These are phyloP conservation scores for Dolichallabes microphthalmus DNA, from an alignment of 2,113 vertebrate genomes.

Conservation along the genomic window DNA sequence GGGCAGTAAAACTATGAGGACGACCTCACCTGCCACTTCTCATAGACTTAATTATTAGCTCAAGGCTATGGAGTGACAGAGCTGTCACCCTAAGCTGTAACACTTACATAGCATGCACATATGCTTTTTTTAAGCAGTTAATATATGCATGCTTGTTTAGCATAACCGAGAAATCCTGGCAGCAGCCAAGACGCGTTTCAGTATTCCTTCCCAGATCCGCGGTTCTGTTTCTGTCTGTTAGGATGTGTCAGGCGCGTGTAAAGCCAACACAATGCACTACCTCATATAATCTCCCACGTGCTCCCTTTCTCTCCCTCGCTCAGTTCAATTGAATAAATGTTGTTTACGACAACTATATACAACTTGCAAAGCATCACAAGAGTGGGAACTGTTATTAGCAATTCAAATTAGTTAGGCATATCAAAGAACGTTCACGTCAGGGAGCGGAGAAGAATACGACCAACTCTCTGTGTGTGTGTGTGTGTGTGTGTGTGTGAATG, in stretches of 20 bases:
- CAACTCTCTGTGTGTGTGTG: neutral
- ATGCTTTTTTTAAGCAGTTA: conserved; percentile 38
- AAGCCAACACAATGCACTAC: neutral
- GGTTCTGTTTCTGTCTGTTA: conserved; percentile 11
- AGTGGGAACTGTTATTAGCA: neutral
- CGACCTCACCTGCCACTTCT: conserved; percentile 32
- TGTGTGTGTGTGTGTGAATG: neutral
- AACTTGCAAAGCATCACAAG: neutral
- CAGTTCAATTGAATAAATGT: neutral
- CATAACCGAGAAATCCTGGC: conserved; percentile 33
- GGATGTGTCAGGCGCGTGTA: neutral
- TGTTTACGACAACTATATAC: neutral
- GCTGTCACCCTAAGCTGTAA: conserved; percentile 5
- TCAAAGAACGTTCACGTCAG: neutral
- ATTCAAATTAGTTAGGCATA: neutral
- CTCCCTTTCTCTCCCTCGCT: neutral
- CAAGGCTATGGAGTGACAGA: neutral
- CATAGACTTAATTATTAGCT: conserved; percentile 28
- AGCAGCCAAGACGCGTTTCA: conserved; percentile 36
- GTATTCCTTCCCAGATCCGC: neutral
- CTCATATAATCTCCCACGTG: neutral
- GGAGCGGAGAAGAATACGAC: neutral
- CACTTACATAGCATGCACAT: neutral
- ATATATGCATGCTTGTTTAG: conserved; percentile 35
- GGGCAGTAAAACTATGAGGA: conserved; percentile 14